phyloP scores from a whole-genome alignment of 2,888 invertebrate species.

The Stegophylla sp. region DNA sequence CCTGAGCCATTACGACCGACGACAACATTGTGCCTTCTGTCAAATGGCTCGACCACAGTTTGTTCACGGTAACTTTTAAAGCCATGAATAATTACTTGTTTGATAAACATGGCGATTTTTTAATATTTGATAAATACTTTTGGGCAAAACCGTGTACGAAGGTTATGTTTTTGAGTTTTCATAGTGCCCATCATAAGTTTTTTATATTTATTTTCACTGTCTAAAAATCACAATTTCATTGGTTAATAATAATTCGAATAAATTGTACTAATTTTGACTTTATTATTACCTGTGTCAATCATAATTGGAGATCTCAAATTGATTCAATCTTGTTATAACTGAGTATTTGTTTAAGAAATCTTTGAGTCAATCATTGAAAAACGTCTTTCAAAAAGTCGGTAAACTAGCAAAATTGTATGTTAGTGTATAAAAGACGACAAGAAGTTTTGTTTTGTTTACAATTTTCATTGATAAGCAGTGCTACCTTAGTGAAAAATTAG shows the following conservation, averaged over 20 bases:
- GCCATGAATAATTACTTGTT: conserved; percentile 96
- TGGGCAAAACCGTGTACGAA: conserved; percentile 30
- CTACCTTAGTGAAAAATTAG: conserved; percentile 43
- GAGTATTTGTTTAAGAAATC: not conserved
- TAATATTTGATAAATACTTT: conserved; percentile 14
- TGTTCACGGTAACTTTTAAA: conserved; percentile 99
- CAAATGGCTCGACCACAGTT: conserved; percentile 96
- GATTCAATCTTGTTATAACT: conserved; percentile 12
- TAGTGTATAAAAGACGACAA: conserved; percentile 21
- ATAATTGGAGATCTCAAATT: conserved; percentile 8
- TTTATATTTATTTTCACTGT: conserved; percentile 28
- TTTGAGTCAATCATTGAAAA: not conserved
- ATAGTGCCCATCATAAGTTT: conserved; percentile 25
- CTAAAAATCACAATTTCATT: conserved; percentile 25
- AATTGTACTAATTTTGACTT: not conserved
- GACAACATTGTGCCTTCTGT: conserved; percentile 96
- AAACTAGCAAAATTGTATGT: conserved; percentile 21
- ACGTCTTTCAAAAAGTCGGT: conserved; percentile 55
- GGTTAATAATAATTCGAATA: not conserved
- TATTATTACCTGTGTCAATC: conserved; percentile 24
- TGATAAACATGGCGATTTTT: conserved; percentile 43
- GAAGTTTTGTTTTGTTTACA: conserved; percentile 57
- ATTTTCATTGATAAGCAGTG: conserved; percentile 58
- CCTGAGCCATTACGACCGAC: conserved; percentile 99
- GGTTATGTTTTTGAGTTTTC: conserved; percentile 45